Evolutionary conservation across 2,797 vertebrate genomes (phyloP).

Genomic region (Enteromius fasciolatus): DNA sequence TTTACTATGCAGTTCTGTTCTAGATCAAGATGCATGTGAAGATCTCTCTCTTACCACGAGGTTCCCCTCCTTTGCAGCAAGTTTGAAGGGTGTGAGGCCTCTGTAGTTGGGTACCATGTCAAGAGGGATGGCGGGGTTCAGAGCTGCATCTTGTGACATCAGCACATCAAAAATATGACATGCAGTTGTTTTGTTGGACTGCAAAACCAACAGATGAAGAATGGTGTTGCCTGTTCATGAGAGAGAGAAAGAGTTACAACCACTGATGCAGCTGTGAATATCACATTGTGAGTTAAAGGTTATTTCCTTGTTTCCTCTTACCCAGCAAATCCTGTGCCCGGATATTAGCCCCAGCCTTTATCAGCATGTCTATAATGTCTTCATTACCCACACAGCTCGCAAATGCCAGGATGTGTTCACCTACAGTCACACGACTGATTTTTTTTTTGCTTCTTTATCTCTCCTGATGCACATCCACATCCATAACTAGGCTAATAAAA

Average conservation of each 20-base stretch:
- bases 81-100: constrained; percentile 91
- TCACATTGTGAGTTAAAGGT: neutral
- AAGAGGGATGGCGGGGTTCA: constrained; percentile 76
- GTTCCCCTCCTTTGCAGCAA: constrained; percentile 93
- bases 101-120: constrained; percentile 85
- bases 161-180: constrained; percentile 90
- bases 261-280: neutral
- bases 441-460: neutral
- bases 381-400: constrained; percentile 90
- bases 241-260: constrained; percentile 3
- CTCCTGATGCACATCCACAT: neutral
- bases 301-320: constrained; percentile 60
- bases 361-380: constrained; percentile 87
- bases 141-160: constrained; percentile 74
- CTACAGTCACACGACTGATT: constrained; percentile 68
- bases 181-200: constrained; percentile 87
- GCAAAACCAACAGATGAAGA: constrained; percentile 89
- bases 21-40: too few species aligned
- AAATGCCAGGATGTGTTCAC: constrained; percentile 93
- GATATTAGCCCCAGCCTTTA: constrained; percentile 89
- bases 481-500: neutral
- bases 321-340: constrained; percentile 88
- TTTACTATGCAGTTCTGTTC: too few species aligned
- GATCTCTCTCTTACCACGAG: constrained; percentile 75
- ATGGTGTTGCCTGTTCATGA: constrained; percentile 87